phyloP scores from a whole-genome alignment of 2,797 vertebrate genomes.

The Stomatorhinus walkeri region DNA sequence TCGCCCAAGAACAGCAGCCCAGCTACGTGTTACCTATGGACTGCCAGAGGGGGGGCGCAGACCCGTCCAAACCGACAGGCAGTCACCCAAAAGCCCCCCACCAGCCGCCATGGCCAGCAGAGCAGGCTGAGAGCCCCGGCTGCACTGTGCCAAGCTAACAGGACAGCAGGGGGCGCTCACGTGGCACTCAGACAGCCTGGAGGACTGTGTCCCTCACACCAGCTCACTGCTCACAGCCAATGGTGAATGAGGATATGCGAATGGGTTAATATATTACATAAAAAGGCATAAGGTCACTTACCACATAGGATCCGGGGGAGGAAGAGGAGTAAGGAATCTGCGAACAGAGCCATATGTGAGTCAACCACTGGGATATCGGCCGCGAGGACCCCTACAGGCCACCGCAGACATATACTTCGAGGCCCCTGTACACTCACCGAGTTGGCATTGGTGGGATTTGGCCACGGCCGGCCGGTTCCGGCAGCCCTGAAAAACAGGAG shows the following conservation, averaged over 20 bases:
- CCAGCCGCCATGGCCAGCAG: not conserved
- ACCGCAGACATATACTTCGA: not conserved
- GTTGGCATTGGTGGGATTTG: slow-evolving; percentile 94
- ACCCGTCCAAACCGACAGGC: not conserved
- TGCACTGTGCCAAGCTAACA: not conserved
- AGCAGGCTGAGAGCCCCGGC: not conserved
- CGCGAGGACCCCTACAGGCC: not conserved
- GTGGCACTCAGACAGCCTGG: not conserved
- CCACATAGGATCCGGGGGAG: slow-evolving; percentile 94
- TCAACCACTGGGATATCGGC: not conserved
- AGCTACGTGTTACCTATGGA: not conserved
- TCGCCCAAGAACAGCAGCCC: not conserved
- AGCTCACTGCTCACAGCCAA: not conserved
- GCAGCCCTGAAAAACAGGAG: slow-evolving; percentile 70
- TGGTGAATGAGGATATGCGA: not conserved
- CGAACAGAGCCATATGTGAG: slow-evolving; percentile 41
- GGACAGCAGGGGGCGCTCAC: not conserved
- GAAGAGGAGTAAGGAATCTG: slow-evolving; percentile 98
- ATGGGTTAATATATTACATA: not conserved
- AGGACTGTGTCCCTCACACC: not conserved
- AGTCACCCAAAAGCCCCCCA: not conserved
- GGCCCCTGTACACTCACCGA: slow-evolving; percentile 78
- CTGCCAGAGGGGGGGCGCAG: not conserved
- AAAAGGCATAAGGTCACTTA: slow-evolving; percentile 51
- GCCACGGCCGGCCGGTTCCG: slow-evolving; percentile 92